These are phyloP conservation scores for Bombus haemorrhoidalis DNA, from an alignment of 1,140 invertebrate species.

Conservation along the genomic window DNA sequence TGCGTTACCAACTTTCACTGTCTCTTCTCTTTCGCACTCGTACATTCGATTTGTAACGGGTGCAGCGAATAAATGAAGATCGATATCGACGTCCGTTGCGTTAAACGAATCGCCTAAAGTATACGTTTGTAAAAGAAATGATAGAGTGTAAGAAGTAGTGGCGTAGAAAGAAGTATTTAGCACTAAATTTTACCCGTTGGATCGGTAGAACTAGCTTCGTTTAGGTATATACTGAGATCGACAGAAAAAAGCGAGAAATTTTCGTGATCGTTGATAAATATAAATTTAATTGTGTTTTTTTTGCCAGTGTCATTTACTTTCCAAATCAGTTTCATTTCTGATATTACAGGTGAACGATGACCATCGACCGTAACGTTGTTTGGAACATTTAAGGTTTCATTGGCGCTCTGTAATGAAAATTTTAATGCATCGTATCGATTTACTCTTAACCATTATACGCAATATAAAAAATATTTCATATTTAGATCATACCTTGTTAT, in stretches of 20 bases:
- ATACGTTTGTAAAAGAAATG: background rate
- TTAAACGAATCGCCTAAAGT: background rate
- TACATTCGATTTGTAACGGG: background rate
- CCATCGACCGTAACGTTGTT: background rate
- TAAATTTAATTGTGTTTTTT: constrained; percentile 34
- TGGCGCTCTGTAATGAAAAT: accelerated
- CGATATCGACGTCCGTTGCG: background rate
- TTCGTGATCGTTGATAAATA: constrained; percentile 43
- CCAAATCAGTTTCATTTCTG: constrained; percentile 2
- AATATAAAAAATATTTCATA: background rate
- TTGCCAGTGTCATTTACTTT: background rate
- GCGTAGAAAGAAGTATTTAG: background rate
- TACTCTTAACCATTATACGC: background rate
- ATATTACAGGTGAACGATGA: background rate
- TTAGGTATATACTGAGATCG: background rate
- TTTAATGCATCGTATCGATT: background rate
- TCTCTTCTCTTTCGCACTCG: accelerated
- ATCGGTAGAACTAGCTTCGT: accelerated
- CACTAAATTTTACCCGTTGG: accelerated
- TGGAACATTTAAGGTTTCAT: accelerated
- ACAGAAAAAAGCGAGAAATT: constrained; percentile 28
- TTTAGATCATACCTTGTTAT: constrained; percentile 20
- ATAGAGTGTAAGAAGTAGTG: background rate
- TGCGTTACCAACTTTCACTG: accelerated
- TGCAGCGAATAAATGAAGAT: background rate